Conservation (phyloP, 2,797 vertebrate species). For the Graptemys geographica region DNA sequence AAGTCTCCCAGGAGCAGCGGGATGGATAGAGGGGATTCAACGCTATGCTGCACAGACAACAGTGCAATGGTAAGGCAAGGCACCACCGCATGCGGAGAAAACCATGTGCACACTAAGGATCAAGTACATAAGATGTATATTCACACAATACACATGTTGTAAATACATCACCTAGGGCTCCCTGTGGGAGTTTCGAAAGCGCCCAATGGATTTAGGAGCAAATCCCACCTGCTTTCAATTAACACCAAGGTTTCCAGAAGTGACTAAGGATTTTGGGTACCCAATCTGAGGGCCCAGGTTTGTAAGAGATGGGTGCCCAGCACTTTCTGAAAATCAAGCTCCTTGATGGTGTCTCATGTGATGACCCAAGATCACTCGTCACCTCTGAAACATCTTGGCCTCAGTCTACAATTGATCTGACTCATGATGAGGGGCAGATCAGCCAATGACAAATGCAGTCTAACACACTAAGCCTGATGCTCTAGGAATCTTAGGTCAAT, state of each 20-base stretch:
- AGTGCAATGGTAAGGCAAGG: not conserved
- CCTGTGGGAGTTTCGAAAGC: not conserved
- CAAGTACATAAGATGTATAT: not conserved
- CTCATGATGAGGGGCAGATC: not conserved
- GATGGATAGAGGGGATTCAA: constrained; percentile 97
- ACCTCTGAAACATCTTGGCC: not conserved
- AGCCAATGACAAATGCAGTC: not conserved
- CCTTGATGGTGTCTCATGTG: not conserved
- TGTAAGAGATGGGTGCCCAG: not conserved
- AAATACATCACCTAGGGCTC: not conserved
- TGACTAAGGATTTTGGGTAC: not conserved
- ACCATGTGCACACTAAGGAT: not conserved
- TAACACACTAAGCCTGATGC: not conserved
- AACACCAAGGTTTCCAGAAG: not conserved
- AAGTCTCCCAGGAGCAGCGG: constrained; percentile 99
- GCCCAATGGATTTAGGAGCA: not conserved
- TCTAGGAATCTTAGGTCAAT: not conserved
- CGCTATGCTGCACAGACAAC: constrained; percentile 86
- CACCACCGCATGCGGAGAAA: not conserved
- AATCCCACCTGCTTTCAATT: not conserved
- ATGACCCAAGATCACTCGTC: not conserved
- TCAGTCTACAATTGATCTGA: not conserved
- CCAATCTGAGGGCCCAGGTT: not conserved
- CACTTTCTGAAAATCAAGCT: not conserved
- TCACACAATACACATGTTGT: not conserved